phyloP scores from a whole-genome alignment of 2,888 invertebrate genomes.

The Platerodrilus igneus region DNA sequence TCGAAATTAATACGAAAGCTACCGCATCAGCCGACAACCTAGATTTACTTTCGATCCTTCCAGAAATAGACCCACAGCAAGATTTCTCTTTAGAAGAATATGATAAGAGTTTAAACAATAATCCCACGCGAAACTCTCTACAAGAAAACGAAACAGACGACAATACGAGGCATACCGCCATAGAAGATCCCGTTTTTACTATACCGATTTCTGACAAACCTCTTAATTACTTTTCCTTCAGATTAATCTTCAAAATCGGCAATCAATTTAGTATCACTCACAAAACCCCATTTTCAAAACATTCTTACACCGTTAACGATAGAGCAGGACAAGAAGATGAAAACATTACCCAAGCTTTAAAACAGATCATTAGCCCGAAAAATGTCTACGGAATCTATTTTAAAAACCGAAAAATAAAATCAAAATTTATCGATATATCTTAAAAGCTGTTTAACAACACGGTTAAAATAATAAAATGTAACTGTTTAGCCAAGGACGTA shows the following conservation, averaged over 20 bases:
- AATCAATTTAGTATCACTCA: neutral
- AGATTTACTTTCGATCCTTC: neutral
- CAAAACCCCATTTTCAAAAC: slow-evolving; percentile 1
- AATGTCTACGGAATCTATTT: slow-evolving; percentile 6
- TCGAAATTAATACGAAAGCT: slow-evolving; percentile 1
- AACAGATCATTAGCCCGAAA: slow-evolving; percentile 5
- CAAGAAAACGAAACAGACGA: neutral
- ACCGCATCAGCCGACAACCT: neutral
- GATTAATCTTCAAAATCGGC: neutral
- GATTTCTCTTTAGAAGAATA: no score
- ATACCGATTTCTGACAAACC: slow-evolving; percentile 7
- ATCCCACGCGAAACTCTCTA: neutral
- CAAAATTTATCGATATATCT: neutral
- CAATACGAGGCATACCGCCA: neutral
- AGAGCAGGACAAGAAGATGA: neutral
- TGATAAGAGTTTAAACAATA: no score
- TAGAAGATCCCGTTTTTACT: slow-evolving; percentile 1
- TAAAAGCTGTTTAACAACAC: slow-evolving; percentile 3
- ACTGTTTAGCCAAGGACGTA: neutral
- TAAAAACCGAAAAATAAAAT: slow-evolving; percentile 1
- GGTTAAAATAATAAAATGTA: slow-evolving; percentile 4
- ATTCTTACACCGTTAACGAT: neutral
- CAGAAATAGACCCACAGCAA: neutral
- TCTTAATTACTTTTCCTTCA: slow-evolving; percentile 1
- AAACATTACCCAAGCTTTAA: neutral